Evolutionary conservation across 2,113 vertebrate species (phyloP), one percentile per base, ranked within the genome.

Genomic region (Gobiocypris rarus): DNA sequence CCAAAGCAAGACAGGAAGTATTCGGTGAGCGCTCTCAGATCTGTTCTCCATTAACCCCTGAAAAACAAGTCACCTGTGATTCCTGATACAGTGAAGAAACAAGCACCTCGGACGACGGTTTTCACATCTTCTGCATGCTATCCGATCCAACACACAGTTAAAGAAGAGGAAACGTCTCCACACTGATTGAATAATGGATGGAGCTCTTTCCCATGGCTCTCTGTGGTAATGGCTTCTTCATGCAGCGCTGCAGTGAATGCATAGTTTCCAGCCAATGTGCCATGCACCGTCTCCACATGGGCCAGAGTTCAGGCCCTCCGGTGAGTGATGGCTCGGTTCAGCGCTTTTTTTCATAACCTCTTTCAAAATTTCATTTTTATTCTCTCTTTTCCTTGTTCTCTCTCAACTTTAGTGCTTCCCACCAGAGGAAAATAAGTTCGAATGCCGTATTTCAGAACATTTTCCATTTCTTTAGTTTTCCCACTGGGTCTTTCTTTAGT

Each of bases 261-360:
- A 31, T 76, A 38, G 43, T 86, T 83, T 84, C 84, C 56, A 81
- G 9, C 77, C 81, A 88, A 86, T 88, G 84, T 84, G 71, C 76
- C 84, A 38, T 88, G 77, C 59, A 86, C 8, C 71, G 26, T 84
- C 84, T 70, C 61, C 84, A 28, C 70, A 31, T 43, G 58, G 48
- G 50, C 43, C 15, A 50, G 11, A 80, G 75, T 74, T 50, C 61
- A 75, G n/a, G 50, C 43, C 59, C 50, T 61, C 28, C 52, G n/a
- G 63, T 56, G 82, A 83, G 45, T 24, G 74, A 77, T 77, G 48
- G 74, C 13, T 48, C 43, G 7, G 9, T 58, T 59, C 31, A 28
- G 13, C 34, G 31, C 56, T 14, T 28, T 59, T 45, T 73, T 69
- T 43, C n/a, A 41, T 50, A 73, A 15, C 22, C 41, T 58, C 56